Evolutionary conservation across 2,113 vertebrate genomes (phyloP).

Genomic region (Chaetorhynchus papuensis): DNA sequence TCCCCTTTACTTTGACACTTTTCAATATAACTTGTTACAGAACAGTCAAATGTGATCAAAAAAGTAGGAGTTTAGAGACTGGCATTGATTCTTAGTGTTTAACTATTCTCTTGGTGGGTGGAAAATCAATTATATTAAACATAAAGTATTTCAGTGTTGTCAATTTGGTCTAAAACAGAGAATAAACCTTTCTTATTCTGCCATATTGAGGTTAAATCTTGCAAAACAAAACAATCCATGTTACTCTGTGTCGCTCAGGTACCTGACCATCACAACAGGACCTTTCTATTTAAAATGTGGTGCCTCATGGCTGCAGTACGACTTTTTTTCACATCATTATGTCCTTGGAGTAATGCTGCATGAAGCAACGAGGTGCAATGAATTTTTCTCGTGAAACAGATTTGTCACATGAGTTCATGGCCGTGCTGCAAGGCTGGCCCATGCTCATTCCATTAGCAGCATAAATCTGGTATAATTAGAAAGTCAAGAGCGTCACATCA

Average conservation of each 20-base stretch:
- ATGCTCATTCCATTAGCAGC: not conserved
- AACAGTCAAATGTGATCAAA: constrained; percentile 1
- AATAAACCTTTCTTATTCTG: not conserved
- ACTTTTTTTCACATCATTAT: not conserved
- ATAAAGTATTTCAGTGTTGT: constrained; percentile 11
- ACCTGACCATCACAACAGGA: not conserved
- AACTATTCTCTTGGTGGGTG: constrained; percentile 21
- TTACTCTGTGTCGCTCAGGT: not conserved
- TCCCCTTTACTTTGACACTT: not conserved
- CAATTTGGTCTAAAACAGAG: not conserved
- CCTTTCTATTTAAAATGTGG: not conserved
- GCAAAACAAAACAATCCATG: not conserved
- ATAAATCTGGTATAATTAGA: not conserved
- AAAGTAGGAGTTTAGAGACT: not conserved
- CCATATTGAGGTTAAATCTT: not conserved
- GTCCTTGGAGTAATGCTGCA: not conserved
- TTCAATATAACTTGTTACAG: not conserved
- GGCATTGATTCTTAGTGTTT: constrained; percentile 37
- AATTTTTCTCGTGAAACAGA: not conserved
- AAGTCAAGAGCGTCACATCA: not conserved
- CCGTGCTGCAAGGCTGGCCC: not conserved
- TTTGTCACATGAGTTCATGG: not conserved
- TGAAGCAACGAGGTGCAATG: not conserved
- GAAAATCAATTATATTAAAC: constrained; percentile 56
- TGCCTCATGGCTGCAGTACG: not conserved